Percentiles rank a stretch among this genome's conserved stretches.
phyloP scores from a whole-genome alignment of 1,140 invertebrate genomes.

The Chironomus striatipennis region DNA sequence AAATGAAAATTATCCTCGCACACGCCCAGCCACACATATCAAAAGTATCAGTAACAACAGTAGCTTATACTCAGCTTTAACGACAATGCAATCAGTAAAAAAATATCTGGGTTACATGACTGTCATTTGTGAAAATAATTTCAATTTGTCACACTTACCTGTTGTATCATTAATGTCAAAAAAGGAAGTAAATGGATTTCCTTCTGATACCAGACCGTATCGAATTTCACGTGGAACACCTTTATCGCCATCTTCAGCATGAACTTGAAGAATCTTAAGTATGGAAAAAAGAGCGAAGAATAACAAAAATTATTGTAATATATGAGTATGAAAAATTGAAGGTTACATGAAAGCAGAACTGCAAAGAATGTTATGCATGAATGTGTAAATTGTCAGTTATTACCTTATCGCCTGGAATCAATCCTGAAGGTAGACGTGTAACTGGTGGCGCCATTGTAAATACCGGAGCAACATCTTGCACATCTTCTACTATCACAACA shows the following conservation, averaged over 20 bases:
- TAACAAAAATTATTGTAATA: conserved; percentile 17
- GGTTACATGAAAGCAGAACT: conserved; percentile 16
- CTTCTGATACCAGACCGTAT: conserved; percentile 73
- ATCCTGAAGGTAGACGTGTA: conserved; percentile 55
- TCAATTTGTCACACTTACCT: conserved; percentile 45
- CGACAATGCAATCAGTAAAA: too few relatives aligned
- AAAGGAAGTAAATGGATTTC: conserved; percentile 71
- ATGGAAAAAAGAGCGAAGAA: conserved; percentile 24
- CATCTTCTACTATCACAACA: conserved; percentile 71
- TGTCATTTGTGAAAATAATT: not conserved
- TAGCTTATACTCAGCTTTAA: too few relatives aligned
- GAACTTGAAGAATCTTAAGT: conserved; percentile 59
- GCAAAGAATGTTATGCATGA: conserved; percentile 9
- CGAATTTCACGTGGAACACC: conserved; percentile 70
- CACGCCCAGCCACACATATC: too few relatives aligned
- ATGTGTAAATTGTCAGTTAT: conserved; percentile 25
- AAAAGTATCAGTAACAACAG: too few relatives aligned
- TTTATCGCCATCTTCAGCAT: conserved; percentile 82
- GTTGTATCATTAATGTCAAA: conserved; percentile 74
- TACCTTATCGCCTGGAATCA: conserved; percentile 54
- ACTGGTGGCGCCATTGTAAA: conserved; percentile 73
- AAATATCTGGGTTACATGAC: not conserved
- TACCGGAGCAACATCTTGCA: conserved; percentile 77
- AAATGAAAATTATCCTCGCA: too few relatives aligned
- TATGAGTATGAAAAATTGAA: conserved; percentile 21